Evolutionary conservation across 2,888 invertebrate species (phyloP).

Genomic region (Zeuzera pyrina): DNA sequence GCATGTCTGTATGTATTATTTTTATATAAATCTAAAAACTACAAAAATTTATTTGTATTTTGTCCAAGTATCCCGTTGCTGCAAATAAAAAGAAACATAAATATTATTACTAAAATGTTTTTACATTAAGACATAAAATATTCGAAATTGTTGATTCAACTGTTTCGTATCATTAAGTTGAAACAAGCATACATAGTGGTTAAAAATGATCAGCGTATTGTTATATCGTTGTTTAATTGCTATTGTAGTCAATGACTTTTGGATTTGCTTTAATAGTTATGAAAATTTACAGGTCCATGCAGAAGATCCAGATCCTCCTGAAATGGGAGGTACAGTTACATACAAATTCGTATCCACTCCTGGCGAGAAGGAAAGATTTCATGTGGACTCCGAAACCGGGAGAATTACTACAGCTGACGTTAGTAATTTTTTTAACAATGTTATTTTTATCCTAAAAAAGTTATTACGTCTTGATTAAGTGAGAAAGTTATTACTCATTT

Average conservation of each 20-base stretch:
- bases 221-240: background rate
- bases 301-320: constrained; percentile 80
- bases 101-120: no score
- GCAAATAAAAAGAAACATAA: no score
- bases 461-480: no score
- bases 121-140: no score
- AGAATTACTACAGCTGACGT: constrained; percentile 81
- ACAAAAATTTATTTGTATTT: no score
- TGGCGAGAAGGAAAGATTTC: constrained; percentile 83
- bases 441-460: constrained; percentile 1
- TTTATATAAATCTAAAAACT: no score
- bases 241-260: background rate
- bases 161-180: no score
- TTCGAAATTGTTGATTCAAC: no score
- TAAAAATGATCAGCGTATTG: background rate
- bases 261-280: background rate
- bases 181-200: no score
- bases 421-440: constrained; percentile 30
- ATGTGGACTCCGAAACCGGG: constrained; percentile 84
- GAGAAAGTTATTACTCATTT: no score
- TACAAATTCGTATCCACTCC: constrained; percentile 87
- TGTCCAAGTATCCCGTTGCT: no score
- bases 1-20: no score
- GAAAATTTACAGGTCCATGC: constrained; percentile 75
- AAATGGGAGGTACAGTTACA: constrained; percentile 84